phyloP scores from a whole-genome alignment of 1,140 invertebrate genomes.

The Trachymyrmex cornetzi region DNA sequence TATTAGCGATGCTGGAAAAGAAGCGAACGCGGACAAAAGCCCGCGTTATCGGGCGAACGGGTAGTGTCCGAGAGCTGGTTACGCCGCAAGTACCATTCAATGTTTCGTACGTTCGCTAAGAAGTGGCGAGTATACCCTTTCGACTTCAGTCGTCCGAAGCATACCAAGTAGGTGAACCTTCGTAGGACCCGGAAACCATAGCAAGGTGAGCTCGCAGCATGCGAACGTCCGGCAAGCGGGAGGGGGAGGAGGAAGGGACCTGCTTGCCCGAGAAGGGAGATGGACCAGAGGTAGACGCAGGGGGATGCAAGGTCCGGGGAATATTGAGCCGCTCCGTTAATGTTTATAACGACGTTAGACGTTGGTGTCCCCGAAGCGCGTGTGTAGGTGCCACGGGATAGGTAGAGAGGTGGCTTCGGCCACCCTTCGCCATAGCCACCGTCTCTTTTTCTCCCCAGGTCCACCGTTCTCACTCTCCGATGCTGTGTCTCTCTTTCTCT shows the following conservation, averaged over 20 bases:
- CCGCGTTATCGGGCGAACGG: conserved; percentile 10
- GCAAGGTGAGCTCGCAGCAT: conserved; percentile 64
- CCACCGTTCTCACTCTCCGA: conserved; percentile 44
- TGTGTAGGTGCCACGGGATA: conserved; percentile 73
- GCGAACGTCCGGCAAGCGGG: conserved; percentile 65
- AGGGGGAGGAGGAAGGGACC: conserved; percentile 64
- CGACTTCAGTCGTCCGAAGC: conserved; percentile 34
- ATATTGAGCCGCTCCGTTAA: conserved; percentile 86
- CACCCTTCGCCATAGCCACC: conserved; percentile 65
- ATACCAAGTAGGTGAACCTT: conserved; percentile 56
- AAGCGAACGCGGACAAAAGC: conserved; percentile 25
- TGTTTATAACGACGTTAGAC: conserved; percentile 87
- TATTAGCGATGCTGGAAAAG: background rate
- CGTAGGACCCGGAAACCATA: conserved; percentile 65
- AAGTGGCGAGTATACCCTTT: conserved; percentile 50
- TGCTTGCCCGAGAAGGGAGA: conserved; percentile 82
- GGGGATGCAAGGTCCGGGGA: conserved; percentile 81
- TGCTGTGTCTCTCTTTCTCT: conserved; percentile 8
- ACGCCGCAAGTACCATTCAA: conserved; percentile 45
- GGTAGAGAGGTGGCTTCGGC: conserved; percentile 75
- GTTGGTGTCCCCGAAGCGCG: conserved; percentile 76
- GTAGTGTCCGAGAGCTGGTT: conserved; percentile 33
- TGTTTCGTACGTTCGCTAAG: conserved; percentile 49
- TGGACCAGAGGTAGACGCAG: conserved; percentile 77
- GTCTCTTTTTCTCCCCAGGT: conserved; percentile 64